Base-by-base conservation (phyloP, 2,888 invertebrate species). In the Netelia melanura region DNA sequence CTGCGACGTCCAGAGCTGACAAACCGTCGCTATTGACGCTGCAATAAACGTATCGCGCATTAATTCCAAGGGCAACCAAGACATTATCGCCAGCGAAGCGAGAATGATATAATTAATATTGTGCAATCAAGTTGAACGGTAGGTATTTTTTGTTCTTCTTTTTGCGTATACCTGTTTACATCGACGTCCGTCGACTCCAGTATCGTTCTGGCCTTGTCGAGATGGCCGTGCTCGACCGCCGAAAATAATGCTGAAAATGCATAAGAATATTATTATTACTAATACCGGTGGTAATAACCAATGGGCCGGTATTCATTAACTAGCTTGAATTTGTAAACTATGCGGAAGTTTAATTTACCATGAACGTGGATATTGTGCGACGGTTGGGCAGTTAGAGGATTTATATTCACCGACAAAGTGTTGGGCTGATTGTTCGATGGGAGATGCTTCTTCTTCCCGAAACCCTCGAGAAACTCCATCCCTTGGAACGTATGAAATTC, bases 211-310 rank as follows among this genome's bases (percentile, higher is more conserved):
- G 98, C 98, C 93, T 98, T 98, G 91, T 98, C 98, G 91, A 98
- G 94, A 94, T 99, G 98, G 75, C 98, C 98, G 94, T 98, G 98
- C 94, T 99, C 99, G 54, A 99, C 98, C 6, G 99, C 99, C 54
- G 98, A 97, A 93, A 99, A 98, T 68, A 99, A 95, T 76, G 98
- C 99, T 98, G 96, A 38, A 96, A 96, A 94, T 94, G 94, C 92
- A 80, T 30, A 71, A 0, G 68, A 74, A 65, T 30, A 58, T 23
- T 62, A 44, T 44, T 43, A 68, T 64, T 52, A 38, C 65, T 11
- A 67, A 54, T 67, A 43, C 23, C 21, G 30, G 30, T 10, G n/a
- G 44, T n/a, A 3, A 48, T 77, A 71, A 17, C 25, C 8, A 61
- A 48, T 74, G 17, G n/a, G 8, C 14, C n/a, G 6, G 38, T 38